Percentiles rank a stretch among this genome's conserved stretches.
These are phyloP conservation scores for Brachionus rubens DNA, from an alignment of 1,140 invertebrate genomes.

Conservation along the genomic window DNA sequence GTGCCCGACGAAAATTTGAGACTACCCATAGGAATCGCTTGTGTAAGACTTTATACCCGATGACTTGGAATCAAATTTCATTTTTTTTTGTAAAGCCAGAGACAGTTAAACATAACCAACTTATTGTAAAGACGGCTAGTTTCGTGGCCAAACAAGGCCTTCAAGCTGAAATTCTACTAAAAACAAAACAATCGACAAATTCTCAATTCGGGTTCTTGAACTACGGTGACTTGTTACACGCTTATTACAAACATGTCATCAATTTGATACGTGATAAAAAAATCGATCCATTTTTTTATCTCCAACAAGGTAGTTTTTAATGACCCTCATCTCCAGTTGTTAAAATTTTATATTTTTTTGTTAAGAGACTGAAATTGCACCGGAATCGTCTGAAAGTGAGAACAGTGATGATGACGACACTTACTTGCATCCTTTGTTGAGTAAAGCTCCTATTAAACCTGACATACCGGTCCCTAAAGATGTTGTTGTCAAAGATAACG, in stretches of 20 bases:
- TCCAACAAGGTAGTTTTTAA: neutral
- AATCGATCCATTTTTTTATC: neutral
- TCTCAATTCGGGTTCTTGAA: conserved; percentile 87
- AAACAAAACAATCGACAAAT: conserved; percentile 91
- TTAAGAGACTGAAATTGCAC: neutral
- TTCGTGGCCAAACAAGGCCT: conserved; percentile 87
- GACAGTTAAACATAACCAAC: conserved; percentile 81
- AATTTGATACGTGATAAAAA: conserved; percentile 73
- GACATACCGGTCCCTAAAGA: neutral
- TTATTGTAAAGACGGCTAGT: conserved; percentile 91
- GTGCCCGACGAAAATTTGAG: neutral
- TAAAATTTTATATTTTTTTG: no score
- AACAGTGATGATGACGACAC: conserved; percentile 63
- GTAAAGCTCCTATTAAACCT: conserved; percentile 5
- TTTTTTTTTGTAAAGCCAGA: conserved; percentile 69
- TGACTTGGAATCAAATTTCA: conserved; percentile 5
- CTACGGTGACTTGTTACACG: conserved; percentile 76
- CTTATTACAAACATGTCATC: conserved; percentile 83
- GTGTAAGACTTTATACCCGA: neutral
- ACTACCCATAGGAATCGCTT: neutral
- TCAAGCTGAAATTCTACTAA: conserved; percentile 97
- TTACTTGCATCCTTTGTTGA: conserved; percentile 70
- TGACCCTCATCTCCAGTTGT: no score
- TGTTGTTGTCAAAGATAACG: no score
- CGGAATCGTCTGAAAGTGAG: conserved; percentile 3